Base-by-base conservation (phyloP, 2,113 vertebrate genomes). In the Cervus canadensis region DNA sequence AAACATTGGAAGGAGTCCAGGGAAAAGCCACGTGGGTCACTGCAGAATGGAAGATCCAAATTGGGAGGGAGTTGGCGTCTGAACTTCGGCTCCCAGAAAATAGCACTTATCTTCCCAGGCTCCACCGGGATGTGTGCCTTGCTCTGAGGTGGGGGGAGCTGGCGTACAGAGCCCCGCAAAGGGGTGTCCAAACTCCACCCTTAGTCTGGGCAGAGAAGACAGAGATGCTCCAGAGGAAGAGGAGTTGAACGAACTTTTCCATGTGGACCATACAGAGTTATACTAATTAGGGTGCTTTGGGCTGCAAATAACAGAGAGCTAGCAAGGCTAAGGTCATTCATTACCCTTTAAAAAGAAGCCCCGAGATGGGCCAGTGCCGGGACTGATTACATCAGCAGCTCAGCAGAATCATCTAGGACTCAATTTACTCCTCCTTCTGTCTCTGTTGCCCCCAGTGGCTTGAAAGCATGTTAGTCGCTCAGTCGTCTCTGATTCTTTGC, bases 41-140 rank as follows among this genome's bases (percentile, higher is more conserved):
- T 64, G 4, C 3, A 19, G 60, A 94, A 57, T n/a, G 90, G 89
- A 79, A 93, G 93, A 48, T 7, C n/a, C 78, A 19, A 1, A n/a
- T 13, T 26, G 28, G 21, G 50, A 48, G 16, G n/a, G 12, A 57
- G 15, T 45, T 3, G 1, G 15, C 0, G 1, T 21, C 45, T 17
- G 89, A 7, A 33, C 48, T 71, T 82, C 9, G 2, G 21, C n/a
- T 36, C 12, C 36, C 30, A 23, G 89, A 60, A 86, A 6, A 50
- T 16, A 11, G 5, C 11, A 5, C 15, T 79, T 36, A 17, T 87
- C 92, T 74, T 30, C 59, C 50, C 62, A 62, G 26, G 8, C 48
- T 96, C 56, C 82, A 56, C 28, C 1, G 0, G n/a, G n/a, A 25
- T 48, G 5, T 11, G 45, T 36, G 21, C 30, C 1, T 1, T 43